A percentile compares a stretch with the other conserved stretches of the same genome.
Evolutionary conservation across 2,113 vertebrate species (phyloP).

Genomic region (Sigmodon hispidus): DNA sequence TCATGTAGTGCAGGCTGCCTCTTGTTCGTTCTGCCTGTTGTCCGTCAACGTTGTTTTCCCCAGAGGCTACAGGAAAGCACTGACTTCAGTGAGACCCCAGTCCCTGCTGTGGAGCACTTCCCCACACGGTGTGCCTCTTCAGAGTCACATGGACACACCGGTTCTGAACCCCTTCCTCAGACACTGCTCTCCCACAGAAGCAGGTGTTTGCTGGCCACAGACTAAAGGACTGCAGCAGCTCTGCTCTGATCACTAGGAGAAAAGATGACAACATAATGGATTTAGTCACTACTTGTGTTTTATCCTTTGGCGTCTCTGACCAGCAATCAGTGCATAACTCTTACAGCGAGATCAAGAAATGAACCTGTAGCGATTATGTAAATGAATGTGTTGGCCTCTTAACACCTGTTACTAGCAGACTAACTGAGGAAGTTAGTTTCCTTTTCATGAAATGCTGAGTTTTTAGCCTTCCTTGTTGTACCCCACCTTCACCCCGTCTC

Average conservation of each 20-base stretch:
- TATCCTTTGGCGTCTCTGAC: slow-evolving; percentile 57
- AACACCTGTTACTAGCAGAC: slow-evolving; percentile 77
- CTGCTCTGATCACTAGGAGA: slow-evolving; percentile 24
- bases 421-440: slow-evolving; percentile 77
- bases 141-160: neutral
- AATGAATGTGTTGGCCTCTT: slow-evolving; percentile 75
- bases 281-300: slow-evolving; percentile 44
- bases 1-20: slow-evolving; percentile 44
- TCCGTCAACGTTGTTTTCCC: slow-evolving; percentile 51
- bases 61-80: slow-evolving; percentile 49
- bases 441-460: slow-evolving; percentile 77
- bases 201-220: neutral
- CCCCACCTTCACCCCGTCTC: neutral
- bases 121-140: neutral
- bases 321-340: slow-evolving; percentile 63
- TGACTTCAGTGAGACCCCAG: slow-evolving; percentile 9
- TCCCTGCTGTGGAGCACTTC: slow-evolving; percentile 4
- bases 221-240: neutral
- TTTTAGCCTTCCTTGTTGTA: slow-evolving; percentile 49
- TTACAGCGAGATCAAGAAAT: slow-evolving; percentile 69
- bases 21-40: slow-evolving; percentile 62
- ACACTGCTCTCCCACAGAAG: slow-evolving; percentile 55
- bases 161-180: neutral
- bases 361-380: slow-evolving; percentile 67
- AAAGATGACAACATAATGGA: slow-evolving; percentile 48